Evolutionary conservation across 1,140 invertebrate species (phyloP).

Genomic region (Drosophila prosaltans): DNA sequence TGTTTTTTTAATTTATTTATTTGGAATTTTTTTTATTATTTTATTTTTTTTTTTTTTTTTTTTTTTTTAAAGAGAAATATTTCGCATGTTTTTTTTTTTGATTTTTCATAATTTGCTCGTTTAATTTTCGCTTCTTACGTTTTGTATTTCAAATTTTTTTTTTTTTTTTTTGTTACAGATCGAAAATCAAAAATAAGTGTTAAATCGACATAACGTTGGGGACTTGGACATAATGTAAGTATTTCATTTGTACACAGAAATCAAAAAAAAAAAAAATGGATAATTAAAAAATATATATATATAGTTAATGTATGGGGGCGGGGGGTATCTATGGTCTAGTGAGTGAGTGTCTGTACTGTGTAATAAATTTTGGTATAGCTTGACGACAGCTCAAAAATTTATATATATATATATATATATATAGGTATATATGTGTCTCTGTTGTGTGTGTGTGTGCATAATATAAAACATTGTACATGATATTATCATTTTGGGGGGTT

Average conservation of each 20-base stretch:
- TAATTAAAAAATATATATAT: not conserved
- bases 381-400: not conserved
- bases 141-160: too few species aligned
- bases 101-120: slow-evolving; percentile 38
- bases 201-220: slow-evolving; percentile 65
- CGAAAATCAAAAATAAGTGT: slow-evolving; percentile 56
- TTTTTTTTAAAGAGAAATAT: slow-evolving; percentile 16
- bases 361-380: slow-evolving; percentile 18
- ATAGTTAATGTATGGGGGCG: not conserved
- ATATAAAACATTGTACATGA: slow-evolving; percentile 73
- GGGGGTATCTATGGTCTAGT: not conserved
- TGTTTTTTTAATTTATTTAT: slow-evolving; percentile 31
- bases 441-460: slow-evolving; percentile 13
- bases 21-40: slow-evolving; percentile 35
- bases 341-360: not conserved
- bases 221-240: slow-evolving; percentile 45
- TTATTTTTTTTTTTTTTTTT: slow-evolving; percentile 41
- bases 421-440: too few species aligned
- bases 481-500: slow-evolving; percentile 54
- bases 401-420: too few species aligned
- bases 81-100: not conserved
- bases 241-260: slow-evolving; percentile 22
- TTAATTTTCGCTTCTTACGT: slow-evolving; percentile 48
- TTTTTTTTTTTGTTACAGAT: slow-evolving; percentile 57
- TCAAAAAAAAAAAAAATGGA: not conserved